These are phyloP conservation scores for Drymonia ruficornis DNA, from an alignment of 2,888 invertebrate genomes.

Conservation along the genomic window DNA sequence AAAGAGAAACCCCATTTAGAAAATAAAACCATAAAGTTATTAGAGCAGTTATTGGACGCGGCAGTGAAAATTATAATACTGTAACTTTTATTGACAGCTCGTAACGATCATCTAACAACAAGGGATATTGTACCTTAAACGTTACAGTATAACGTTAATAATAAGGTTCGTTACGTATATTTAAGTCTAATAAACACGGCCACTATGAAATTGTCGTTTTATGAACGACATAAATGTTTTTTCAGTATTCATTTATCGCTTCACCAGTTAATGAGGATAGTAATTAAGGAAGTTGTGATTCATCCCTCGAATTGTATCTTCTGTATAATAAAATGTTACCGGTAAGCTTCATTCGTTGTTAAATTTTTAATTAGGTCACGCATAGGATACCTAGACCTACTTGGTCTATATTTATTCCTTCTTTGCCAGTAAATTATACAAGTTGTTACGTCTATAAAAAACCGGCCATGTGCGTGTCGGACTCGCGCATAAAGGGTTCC, in stretches of 20 bases:
- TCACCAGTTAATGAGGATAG: conserved; percentile 28
- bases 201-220: conserved; percentile 33
- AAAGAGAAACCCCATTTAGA: conserved; percentile 8
- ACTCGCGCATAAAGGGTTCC: no score
- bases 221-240: conserved; percentile 25
- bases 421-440: no score
- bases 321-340: not conserved
- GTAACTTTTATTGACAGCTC: conserved; percentile 16
- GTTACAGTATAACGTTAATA: not conserved
- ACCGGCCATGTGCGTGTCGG: no score
- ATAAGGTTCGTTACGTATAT: not conserved
- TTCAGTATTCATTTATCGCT: conserved; percentile 26
- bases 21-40: conserved; percentile 31
- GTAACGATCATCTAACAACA: not conserved
- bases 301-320: not conserved
- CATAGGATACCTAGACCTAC: no score
- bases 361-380: no score
- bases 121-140: conserved; percentile 5
- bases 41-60: conserved; percentile 15
- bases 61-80: conserved; percentile 21
- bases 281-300: conserved; percentile 17
- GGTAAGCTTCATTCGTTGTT: no score
- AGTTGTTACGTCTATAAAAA: no score
- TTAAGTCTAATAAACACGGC: conserved; percentile 17
- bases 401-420: no score